These are phyloP conservation scores for Teleogryllus occipitalis DNA, from an alignment of 1,140 invertebrate genomes.

Conservation along the genomic window DNA sequence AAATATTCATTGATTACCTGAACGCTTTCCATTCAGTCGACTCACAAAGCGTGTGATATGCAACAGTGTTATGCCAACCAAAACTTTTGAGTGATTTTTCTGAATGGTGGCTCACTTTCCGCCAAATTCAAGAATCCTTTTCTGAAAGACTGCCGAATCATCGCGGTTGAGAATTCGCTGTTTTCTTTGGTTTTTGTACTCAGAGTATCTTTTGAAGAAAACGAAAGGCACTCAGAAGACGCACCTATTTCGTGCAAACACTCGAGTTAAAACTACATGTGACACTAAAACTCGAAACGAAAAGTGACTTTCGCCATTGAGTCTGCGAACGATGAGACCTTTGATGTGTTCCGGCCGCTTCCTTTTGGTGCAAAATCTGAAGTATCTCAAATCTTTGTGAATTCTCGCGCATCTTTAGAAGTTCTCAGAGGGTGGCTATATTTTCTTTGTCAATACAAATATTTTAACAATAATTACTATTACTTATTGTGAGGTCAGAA, in stretches of 20 bases:
- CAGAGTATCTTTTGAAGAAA: neutral
- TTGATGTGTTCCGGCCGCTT: neutral
- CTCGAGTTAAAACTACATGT: constrained; percentile 4
- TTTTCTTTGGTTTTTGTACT: neutral
- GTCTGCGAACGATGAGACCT: neutral
- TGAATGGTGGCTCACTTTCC: neutral
- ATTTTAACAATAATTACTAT: no score
- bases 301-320: neutral
- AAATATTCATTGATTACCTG: no score
- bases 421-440: no score
- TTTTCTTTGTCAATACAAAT: no score
- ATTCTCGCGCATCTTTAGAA: no score
- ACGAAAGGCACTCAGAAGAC: neutral
- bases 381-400: no score
- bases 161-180: neutral
- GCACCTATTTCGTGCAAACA: neutral
- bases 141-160: neutral
- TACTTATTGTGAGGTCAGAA: no score
- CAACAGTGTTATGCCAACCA: no score
- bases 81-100: neutral
- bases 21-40: no score
- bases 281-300: neutral
- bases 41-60: no score
- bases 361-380: neutral
- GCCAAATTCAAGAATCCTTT: neutral